phyloP scores from a whole-genome alignment of 2,113 vertebrate species.

The Ammodytes dubius region DNA sequence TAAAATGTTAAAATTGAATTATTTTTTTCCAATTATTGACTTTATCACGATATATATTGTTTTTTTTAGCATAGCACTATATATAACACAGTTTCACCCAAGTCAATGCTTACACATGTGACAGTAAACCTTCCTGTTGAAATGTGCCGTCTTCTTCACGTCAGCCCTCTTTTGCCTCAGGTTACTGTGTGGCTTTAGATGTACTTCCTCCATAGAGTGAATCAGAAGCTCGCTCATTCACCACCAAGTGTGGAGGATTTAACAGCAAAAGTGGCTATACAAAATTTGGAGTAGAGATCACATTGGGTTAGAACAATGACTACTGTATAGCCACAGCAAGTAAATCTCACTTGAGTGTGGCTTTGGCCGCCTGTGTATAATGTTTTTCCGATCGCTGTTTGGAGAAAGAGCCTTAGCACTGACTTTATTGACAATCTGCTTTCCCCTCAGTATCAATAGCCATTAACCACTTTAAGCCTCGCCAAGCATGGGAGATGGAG shows the following conservation, averaged over 20 bases:
- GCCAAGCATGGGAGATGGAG: conserved; percentile 62
- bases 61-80: not conserved
- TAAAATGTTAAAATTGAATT: no score
- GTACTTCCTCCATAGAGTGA: not conserved
- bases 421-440: conserved; percentile 70
- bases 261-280: not conserved
- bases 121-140: not conserved
- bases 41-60: no score
- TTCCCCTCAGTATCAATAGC: conserved; percentile 71
- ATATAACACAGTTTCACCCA: not conserved
- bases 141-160: not conserved
- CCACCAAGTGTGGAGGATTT: not conserved
- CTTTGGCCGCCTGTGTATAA: conserved; percentile 29
- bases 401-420: conserved; percentile 44
- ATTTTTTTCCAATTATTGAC: no score
- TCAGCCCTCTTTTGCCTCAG: not conserved
- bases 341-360: conserved; percentile 32
- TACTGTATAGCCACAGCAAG: not conserved
- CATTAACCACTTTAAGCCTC: conserved; percentile 70
- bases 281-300: conserved; percentile 5
- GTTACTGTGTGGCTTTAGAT: not conserved
- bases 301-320: conserved; percentile 40
- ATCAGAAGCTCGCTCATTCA: not conserved
- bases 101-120: not conserved
- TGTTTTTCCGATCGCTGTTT: conserved; percentile 41